Conservation (phyloP, 2,797 vertebrate species). For the Vespertilio murinus region DNA sequence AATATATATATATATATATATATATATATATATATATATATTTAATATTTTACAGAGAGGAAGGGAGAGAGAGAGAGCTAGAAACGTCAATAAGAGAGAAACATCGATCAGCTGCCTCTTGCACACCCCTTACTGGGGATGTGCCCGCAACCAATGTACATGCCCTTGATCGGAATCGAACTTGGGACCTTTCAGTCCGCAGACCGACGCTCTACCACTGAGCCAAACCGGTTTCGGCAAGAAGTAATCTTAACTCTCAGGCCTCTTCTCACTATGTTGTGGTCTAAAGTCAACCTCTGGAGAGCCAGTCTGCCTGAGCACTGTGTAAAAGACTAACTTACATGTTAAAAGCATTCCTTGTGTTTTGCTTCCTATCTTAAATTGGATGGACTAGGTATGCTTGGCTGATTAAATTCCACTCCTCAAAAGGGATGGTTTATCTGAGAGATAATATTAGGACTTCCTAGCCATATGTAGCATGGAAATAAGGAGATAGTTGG, state of each 20-base stretch:
- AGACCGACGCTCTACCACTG: no score
- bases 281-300: slow-evolving; percentile 29
- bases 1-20: no score
- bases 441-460: slow-evolving; percentile 30
- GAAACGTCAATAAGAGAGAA: no score
- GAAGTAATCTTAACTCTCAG: neutral
- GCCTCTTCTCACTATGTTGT: neutral
- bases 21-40: no score
- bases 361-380: slow-evolving; percentile 42
- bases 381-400: slow-evolving; percentile 30
- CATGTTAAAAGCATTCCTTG: slow-evolving; percentile 40
- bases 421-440: slow-evolving; percentile 5
- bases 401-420: slow-evolving; percentile 36
- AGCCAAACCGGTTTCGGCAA: no score
- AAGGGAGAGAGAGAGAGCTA: no score
- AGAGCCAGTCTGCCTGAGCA: neutral
- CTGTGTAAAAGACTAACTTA: neutral
- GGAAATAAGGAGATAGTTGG: neutral
- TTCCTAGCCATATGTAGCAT: slow-evolving; percentile 3
- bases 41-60: no score
- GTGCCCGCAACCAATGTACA: no score
- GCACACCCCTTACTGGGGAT: no score
- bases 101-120: no score
- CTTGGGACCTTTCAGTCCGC: no score
- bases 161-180: no score